These are phyloP conservation scores for Monochamus alternatus DNA, from an alignment of 2,888 invertebrate genomes.

Conservation along the genomic window DNA sequence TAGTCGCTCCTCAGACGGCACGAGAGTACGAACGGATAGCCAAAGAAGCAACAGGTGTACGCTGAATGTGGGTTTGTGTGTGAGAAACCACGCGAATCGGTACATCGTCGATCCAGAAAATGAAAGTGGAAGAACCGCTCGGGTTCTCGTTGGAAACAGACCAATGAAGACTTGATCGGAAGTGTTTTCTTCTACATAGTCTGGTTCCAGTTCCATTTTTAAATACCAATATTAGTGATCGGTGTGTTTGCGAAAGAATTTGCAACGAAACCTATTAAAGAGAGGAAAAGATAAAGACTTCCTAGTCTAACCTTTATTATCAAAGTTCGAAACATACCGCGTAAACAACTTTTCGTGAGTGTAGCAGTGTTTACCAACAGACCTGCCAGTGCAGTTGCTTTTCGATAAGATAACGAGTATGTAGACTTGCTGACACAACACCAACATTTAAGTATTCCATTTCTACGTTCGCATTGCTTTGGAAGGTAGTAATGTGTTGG, in stretches of 20 bases:
- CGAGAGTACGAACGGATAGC: conserved; percentile 20
- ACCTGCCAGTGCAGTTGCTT: conserved; percentile 4
- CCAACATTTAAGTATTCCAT: background rate
- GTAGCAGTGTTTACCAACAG: conserved; percentile 13
- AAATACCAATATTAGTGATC: too few species aligned
- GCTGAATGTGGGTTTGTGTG: conserved; percentile 19
- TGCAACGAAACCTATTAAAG: background rate
- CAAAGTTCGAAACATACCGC: conserved; percentile 7
- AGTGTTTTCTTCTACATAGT: background rate
- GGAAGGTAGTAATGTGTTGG: conserved; percentile 1
- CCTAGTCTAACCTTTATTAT: conserved; percentile 11
- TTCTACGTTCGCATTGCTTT: background rate
- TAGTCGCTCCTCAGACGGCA: conserved; percentile 30
- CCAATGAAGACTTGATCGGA: background rate
- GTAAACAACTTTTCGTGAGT: conserved; percentile 7
- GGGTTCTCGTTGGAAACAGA: conserved; percentile 3
- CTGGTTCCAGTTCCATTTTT: too few species aligned
- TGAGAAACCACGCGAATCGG: conserved; percentile 11
- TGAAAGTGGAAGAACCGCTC: conserved; percentile 32
- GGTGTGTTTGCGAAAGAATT: too few species aligned
- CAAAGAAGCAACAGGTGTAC: conserved; percentile 28
- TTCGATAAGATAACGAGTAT: conserved; percentile 24
- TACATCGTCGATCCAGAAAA: conserved; percentile 13
- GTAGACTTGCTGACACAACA: conserved; percentile 18
- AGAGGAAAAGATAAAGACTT: background rate